These are phyloP conservation scores for Diaprepes abbreviatus DNA, from an alignment of 2,888 invertebrate species.

Conservation along the genomic window DNA sequence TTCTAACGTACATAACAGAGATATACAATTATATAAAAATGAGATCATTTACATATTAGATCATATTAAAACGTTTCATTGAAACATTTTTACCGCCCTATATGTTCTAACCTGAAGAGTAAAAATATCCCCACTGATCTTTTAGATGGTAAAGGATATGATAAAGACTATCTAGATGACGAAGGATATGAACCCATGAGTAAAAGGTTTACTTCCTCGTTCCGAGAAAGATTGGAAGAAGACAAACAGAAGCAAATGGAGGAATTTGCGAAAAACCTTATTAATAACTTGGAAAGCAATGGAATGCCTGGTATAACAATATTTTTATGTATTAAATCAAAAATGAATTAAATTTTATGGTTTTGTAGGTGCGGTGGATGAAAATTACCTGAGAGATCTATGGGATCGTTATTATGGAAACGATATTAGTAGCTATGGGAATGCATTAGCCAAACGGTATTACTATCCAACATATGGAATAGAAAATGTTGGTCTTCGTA, in stretches of 20 bases:
- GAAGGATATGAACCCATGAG: constrained; percentile 53
- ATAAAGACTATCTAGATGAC: constrained; percentile 58
- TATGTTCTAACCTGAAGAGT: no score
- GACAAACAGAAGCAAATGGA: constrained; percentile 68
- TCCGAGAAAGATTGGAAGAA: constrained; percentile 72
- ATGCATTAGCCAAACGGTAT: constrained; percentile 56
- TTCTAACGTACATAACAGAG: no score
- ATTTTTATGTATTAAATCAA: no score
- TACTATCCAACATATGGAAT: constrained; percentile 62
- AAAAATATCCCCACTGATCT: no score
- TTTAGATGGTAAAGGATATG: constrained; percentile 27
- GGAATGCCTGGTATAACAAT: constrained; percentile 51
- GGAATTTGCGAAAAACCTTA: constrained; percentile 60
- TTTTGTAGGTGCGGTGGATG: constrained; percentile 45
- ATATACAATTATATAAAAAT: no score
- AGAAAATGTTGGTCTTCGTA: constrained; percentile 61
- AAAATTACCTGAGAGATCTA: constrained; percentile 70
- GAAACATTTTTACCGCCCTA: no score
- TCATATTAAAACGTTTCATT: no score
- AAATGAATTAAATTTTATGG: no score
- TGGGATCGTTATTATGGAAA: constrained; percentile 68
- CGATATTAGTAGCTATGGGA: constrained; percentile 58
- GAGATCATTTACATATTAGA: no score
- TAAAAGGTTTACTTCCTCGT: constrained; percentile 70
- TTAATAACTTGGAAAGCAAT: constrained; percentile 59